Evolutionary conservation across 2,113 vertebrate species (phyloP), one percentile per base, ranked within the genome.

Genomic region (Elgaria multicarinata): DNA sequence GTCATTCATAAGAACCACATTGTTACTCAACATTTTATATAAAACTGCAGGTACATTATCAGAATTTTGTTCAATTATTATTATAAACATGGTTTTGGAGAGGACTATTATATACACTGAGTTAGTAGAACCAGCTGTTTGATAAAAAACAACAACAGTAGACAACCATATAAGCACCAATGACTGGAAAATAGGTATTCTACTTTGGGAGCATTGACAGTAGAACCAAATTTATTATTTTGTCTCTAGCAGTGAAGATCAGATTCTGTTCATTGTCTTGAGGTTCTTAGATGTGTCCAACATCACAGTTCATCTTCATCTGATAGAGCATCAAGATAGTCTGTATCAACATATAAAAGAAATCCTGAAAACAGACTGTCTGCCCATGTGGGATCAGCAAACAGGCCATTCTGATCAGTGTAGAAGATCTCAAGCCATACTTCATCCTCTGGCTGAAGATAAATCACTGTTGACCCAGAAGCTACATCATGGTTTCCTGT

Each of bases 341-440:
- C 98, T 31, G 98, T 98, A 93, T 99, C 99, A 28, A 98, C 98
- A 0, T 99, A 99, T 16, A 99, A 96, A 24, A 99, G 98, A 94
- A 99, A 99, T 55, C 99, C 99, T 1, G 99, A 99, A 96, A 99
- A 99, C 86, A 99, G 97, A 91, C 99, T 99, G 95, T 99, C 99
- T 28, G 99, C 97, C 99, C 99, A 99, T 0, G 98, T 98, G 1
- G 98, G 98, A 92, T 99, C 99, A 5, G 98, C 97, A 96, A 99
- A 99, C 90, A 99, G 97, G 72, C 99, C 99, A 0, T 99, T 99
- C 93, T 99, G 99, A 94, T 99, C 99, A 0, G 96, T 93, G 91
- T 97, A 99, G 96, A 99, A 99, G 94, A 99, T 99, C 94, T 99
- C 98, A 95, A 99, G 96, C 99, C 99, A 99, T 42, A 99, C 99